Conservation (phyloP, 2,113 vertebrate genomes). For the Cromileptes altivelis region DNA sequence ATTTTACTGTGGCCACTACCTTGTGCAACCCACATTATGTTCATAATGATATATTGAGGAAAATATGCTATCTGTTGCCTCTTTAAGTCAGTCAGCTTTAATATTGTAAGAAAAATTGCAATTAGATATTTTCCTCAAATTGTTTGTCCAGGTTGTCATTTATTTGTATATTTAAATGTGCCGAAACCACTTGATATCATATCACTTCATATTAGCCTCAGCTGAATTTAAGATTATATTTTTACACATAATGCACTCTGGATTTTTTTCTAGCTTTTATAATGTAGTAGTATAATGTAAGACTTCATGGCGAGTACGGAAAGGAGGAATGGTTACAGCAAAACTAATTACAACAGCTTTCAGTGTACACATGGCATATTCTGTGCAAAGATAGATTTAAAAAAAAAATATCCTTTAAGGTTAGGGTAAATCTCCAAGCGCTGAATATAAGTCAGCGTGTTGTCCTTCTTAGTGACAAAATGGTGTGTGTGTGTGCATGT, state of each 20-base stretch:
- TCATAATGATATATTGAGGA: too few relatives aligned
- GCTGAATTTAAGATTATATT: background rate
- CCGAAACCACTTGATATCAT: background rate
- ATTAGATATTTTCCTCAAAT: background rate
- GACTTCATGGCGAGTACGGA: background rate
- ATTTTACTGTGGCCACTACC: too few relatives aligned
- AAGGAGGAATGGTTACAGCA: background rate
- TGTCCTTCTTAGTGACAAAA: constrained; percentile 27
- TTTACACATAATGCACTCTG: background rate
- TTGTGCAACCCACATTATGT: too few relatives aligned
- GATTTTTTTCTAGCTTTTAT: background rate
- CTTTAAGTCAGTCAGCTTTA: too few relatives aligned
- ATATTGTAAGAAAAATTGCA: too few relatives aligned
- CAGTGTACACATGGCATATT: too few relatives aligned
- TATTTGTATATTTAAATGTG: background rate
- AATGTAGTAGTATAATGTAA: background rate
- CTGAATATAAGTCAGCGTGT: constrained; percentile 24
- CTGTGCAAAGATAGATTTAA: background rate
- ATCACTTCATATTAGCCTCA: background rate
- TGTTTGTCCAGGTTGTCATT: background rate
- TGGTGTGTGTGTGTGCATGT: background rate
- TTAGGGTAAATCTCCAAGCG: background rate
- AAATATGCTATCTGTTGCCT: too few relatives aligned
- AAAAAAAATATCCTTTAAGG: background rate
- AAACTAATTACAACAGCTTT: background rate